Evolutionary conservation across 1,140 invertebrate species (phyloP), one percentile per base, ranked within the genome.

Genomic region (Caenorhabditis brenneri): DNA sequence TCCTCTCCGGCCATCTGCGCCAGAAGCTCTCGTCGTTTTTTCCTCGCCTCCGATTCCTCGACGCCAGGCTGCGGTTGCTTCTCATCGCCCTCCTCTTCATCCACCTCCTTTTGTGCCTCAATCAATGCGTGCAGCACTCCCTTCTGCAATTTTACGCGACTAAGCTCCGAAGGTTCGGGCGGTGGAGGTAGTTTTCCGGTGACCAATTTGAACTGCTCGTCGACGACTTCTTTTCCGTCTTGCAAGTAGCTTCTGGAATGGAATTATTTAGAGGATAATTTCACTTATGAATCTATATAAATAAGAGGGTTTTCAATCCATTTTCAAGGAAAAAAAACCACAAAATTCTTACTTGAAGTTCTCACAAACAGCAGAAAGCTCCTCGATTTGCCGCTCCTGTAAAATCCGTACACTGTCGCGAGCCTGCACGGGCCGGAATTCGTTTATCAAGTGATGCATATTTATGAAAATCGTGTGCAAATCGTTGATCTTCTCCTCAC

Each of bases 391-490:
- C 7, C 49, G 33, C 36, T 81, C 60, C 27, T 85, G 84, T 22
- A 85, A 29, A 12, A 81, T 48, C 33, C 65, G 39, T 9, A 85
- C 39, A 10, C 31, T 55, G 36, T 85, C 84, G 5, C 84, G 58
- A 39, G 84, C 83, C 55, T 80, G 84, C 29, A 81, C 42, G 6
- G 84, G 84, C 46, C 84, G 39, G 24, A 78, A 85, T 46, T 85
- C 84, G 29, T 85, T 85, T 36, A 85, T 58, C 22, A 85, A 80
- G 78, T 85, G 84, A n/a, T 85, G 84, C 84, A 85, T 85, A 46
- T 85, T 85, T 27, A 85, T 81, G 48, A 85, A 85, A n/a, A 85
- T 81, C 2, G 39, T 81, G 36, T 81, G 84, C 10, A 85, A 74
- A 58, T 85, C 84, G 24, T 29, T 42, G 12, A 85, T 48, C 51